A percentile compares a stretch with the other conserved stretches of the same genome.
Evolutionary conservation across 2,888 invertebrate genomes (phyloP).

Genomic region (Tetramorium bicarinatum): DNA sequence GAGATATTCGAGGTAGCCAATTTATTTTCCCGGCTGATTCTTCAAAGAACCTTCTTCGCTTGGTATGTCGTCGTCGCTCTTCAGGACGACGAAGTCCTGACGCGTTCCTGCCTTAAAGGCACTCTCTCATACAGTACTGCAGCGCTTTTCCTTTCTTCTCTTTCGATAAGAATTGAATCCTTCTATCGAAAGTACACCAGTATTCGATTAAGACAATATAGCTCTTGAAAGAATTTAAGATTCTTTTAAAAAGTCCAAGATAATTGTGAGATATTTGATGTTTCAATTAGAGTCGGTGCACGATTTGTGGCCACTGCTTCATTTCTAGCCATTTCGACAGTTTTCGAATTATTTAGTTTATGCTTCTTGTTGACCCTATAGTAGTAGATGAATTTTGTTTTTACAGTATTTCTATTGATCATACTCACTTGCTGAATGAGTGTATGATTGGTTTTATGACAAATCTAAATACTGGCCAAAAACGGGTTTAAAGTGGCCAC

Average conservation of each 20-base stretch:
- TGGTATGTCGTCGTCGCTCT: slow-evolving; percentile 46
- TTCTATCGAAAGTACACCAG: background rate
- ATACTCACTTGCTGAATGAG: too few relatives aligned
- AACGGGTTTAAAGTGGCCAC: too few relatives aligned
- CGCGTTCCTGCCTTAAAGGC: background rate
- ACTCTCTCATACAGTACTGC: slow-evolving; percentile 12
- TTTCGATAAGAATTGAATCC: slow-evolving; percentile 33
- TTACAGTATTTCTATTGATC: too few relatives aligned
- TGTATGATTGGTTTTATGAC: too few relatives aligned
- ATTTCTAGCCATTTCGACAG: too few relatives aligned
- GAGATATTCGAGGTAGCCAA: slow-evolving; percentile 65
- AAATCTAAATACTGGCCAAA: too few relatives aligned
- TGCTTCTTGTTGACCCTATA: too few relatives aligned
- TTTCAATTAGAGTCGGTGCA: too few relatives aligned
- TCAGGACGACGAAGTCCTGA: slow-evolving; percentile 31
- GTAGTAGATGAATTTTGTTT: too few relatives aligned
- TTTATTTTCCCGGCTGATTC: slow-evolving; percentile 68
- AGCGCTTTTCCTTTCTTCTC: background rate
- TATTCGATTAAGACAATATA: slow-evolving; percentile 30
- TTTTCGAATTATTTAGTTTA: too few relatives aligned
- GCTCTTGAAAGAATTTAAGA: background rate
- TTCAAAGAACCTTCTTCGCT: slow-evolving; percentile 57
- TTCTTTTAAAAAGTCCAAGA: background rate
- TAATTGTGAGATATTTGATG: background rate
- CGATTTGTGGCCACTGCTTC: too few relatives aligned